Percentiles rank a stretch among this genome's conserved stretches.
These are phyloP conservation scores for Theretra japonica DNA, from an alignment of 2,888 invertebrate species.

Conservation along the genomic window DNA sequence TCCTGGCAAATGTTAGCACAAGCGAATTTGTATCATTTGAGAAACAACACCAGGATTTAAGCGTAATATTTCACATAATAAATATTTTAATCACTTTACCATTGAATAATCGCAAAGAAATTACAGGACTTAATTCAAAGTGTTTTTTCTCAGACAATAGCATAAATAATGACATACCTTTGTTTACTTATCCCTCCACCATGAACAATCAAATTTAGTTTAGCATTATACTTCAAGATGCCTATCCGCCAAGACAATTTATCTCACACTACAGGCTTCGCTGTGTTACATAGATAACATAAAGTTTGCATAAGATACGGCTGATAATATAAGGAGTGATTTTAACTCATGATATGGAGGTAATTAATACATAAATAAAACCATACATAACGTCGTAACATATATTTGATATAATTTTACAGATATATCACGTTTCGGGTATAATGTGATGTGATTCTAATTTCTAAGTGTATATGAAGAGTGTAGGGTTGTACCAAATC, in stretches of 20 bases:
- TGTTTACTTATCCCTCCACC: conserved; percentile 77
- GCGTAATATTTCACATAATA: too few relatives aligned
- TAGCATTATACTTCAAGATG: conserved; percentile 44
- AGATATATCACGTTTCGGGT: conserved; percentile 69
- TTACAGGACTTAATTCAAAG: conserved; percentile 42
- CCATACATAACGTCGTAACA: conserved; percentile 78
- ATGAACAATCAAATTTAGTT: conserved; percentile 55
- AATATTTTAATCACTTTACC: neutral
- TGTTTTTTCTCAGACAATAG: conserved; percentile 59
- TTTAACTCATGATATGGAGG: conserved; percentile 40
- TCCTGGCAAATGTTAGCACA: conserved; percentile 15
- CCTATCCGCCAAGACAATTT: conserved; percentile 44
- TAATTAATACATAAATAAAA: conserved; percentile 75
- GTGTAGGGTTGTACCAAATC: conserved; percentile 22
- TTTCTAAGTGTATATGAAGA: conserved; percentile 40
- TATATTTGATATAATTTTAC: conserved; percentile 81
- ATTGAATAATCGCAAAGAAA: neutral
- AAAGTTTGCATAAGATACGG: conserved; percentile 62
- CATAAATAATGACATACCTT: conserved; percentile 56
- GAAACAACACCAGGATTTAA: conserved; percentile 2
- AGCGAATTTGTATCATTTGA: conserved; percentile 3
- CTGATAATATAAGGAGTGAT: conserved; percentile 55
- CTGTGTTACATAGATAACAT: conserved; percentile 49
- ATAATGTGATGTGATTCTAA: conserved; percentile 25
- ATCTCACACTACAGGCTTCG: conserved; percentile 48